These are phyloP conservation scores for Lasioglossum morio DNA, from an alignment of 2,888 invertebrate species.

Conservation along the genomic window DNA sequence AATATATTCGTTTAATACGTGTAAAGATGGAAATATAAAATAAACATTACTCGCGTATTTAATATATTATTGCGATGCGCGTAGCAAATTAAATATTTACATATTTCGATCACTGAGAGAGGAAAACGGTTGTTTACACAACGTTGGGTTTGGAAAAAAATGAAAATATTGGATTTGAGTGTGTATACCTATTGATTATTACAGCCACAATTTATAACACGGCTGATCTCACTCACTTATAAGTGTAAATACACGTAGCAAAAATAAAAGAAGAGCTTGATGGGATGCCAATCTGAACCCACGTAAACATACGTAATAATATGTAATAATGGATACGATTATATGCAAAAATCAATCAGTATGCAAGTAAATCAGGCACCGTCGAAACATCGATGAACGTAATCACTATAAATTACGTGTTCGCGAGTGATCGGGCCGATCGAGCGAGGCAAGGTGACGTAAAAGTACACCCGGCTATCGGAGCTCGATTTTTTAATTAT, in stretches of 20 bases:
- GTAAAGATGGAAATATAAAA: background rate
- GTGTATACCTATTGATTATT: background rate
- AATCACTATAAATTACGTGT: constrained; percentile 1
- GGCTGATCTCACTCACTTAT: background rate
- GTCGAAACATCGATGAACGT: background rate
- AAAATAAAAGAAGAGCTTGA: background rate
- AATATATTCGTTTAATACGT: background rate
- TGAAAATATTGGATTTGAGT: background rate
- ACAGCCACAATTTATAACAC: background rate
- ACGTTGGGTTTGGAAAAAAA: background rate
- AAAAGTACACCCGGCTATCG: background rate
- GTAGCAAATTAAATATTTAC: background rate
- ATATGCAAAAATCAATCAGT: background rate
- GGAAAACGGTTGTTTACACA: background rate
- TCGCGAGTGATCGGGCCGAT: background rate
- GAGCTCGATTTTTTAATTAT: constrained; percentile 32
- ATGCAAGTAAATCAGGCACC: background rate
- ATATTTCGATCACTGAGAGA: background rate
- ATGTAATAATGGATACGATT: background rate
- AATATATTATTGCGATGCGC: background rate
- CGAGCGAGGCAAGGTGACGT: background rate
- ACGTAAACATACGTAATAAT: background rate
- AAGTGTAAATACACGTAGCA: background rate
- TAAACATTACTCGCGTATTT: background rate
- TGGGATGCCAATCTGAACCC: background rate